A percentile compares a stretch with the other conserved stretches of the same genome.
Conservation (phyloP, 2,113 vertebrate genomes). For the Cardinalis cardinalis region DNA sequence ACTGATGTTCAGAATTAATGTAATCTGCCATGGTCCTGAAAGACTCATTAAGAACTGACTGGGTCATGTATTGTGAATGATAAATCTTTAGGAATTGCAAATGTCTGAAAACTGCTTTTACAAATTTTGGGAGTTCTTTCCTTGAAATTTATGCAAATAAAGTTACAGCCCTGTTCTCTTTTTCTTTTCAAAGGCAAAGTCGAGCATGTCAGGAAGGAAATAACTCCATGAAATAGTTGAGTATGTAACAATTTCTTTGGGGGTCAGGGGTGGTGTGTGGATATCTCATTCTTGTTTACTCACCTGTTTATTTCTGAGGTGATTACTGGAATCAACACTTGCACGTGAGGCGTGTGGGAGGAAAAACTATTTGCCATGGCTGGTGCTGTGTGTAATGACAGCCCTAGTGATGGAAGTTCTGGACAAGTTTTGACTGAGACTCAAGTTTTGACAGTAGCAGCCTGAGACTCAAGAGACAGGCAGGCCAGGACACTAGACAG, state of each 20-base stretch:
- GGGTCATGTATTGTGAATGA: neutral
- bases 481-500: neutral
- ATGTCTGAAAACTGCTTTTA: neutral
- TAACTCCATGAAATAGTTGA: neutral
- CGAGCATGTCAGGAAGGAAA: neutral
- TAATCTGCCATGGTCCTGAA: neutral
- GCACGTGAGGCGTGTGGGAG: neutral
- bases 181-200: neutral
- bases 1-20: neutral
- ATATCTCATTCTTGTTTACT: neutral
- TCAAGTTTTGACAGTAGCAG: no score
- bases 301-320: conserved; percentile 12
- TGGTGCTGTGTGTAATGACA: neutral
- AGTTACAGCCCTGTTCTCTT: neutral
- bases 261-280: fast-evolving
- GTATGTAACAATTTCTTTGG: neutral
- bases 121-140: neutral
- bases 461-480: neutral
- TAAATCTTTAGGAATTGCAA: neutral
- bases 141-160: neutral
- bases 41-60: neutral
- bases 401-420: neutral
- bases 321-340: neutral
- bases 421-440: neutral
- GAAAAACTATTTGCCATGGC: neutral